Percentiles rank a stretch among this genome's conserved stretches.
Conservation (phyloP, 2,797 vertebrate genomes). For the Hippoglossus hippoglossus region DNA sequence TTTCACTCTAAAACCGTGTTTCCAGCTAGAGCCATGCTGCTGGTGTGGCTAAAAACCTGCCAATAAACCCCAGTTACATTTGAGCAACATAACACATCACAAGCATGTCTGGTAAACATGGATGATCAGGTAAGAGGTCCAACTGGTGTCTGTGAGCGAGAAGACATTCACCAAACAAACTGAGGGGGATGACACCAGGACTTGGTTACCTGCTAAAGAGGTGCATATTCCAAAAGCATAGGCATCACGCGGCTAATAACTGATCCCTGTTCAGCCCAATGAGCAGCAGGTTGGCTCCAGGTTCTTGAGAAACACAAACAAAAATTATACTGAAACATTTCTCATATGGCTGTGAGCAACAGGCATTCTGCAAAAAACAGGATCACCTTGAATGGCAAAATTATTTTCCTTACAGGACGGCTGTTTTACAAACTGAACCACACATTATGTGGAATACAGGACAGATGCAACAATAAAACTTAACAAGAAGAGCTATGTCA, state of each 20-base stretch:
- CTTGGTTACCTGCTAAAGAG: conserved; percentile 25
- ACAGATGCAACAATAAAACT: background rate
- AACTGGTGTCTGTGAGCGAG: conserved; percentile 27
- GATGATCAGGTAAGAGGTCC: conserved; percentile 24
- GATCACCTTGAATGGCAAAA: conserved; percentile 4
- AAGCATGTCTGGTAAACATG: conserved; percentile 42
- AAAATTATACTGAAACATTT: conserved; percentile 26
- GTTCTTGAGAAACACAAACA: conserved; percentile 1
- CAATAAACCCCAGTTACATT: conserved; percentile 13
- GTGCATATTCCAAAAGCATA: conserved; percentile 49
- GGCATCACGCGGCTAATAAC: conserved; percentile 41
- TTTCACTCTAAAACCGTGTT: too few species aligned
- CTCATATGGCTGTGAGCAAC: conserved; percentile 39
- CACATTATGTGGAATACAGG: conserved; percentile 1
- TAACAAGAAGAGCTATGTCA: conserved; percentile 1
- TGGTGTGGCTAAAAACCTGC: conserved; percentile 23
- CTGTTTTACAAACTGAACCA: background rate
- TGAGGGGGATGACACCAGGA: conserved; percentile 7
- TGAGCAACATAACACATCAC: conserved; percentile 34
- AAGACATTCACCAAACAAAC: conserved; percentile 39
- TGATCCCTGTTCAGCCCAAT: conserved; percentile 30
- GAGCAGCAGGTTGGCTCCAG: conserved; percentile 23
- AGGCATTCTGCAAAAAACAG: conserved; percentile 12
- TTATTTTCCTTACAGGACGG: background rate
- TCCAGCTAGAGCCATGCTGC: background rate